Conservation (phyloP, 2,888 invertebrate species). For the Antheraea assamensis region DNA sequence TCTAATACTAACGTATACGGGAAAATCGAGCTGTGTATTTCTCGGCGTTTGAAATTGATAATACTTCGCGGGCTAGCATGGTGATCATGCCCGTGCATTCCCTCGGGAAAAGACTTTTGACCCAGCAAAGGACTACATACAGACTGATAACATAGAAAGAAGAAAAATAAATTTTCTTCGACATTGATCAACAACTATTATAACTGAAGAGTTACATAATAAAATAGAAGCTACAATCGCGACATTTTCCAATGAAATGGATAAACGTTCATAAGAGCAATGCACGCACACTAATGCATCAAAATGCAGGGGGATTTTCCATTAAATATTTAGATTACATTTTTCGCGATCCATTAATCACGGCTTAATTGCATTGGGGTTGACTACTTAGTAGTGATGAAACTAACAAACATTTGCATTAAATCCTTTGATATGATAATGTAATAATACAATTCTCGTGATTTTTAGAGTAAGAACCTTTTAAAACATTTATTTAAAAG, state of each 20-base stretch:
- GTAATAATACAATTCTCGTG: slow-evolving; percentile 25
- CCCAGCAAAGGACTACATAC: too few relatives aligned
- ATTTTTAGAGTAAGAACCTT: not conserved
- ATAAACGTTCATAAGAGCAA: slow-evolving; percentile 23
- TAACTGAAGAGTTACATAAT: too few relatives aligned
- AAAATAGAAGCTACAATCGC: not conserved
- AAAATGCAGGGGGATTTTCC: slow-evolving; percentile 73
- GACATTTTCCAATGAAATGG: slow-evolving; percentile 8
- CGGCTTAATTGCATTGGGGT: slow-evolving; percentile 75
- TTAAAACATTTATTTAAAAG: not conserved
- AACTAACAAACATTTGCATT: slow-evolving; percentile 53
- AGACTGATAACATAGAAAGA: too few relatives aligned
- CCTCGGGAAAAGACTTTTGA: too few relatives aligned
- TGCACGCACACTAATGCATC: slow-evolving; percentile 40
- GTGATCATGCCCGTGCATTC: too few relatives aligned
- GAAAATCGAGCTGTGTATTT: too few relatives aligned
- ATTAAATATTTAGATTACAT: slow-evolving; percentile 82
- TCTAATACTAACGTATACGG: too few relatives aligned
- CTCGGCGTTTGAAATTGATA: too few relatives aligned
- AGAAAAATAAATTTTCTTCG: too few relatives aligned
- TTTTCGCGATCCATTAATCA: slow-evolving; percentile 81
- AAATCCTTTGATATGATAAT: slow-evolving; percentile 78
- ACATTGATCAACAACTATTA: too few relatives aligned
- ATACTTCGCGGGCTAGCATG: too few relatives aligned
- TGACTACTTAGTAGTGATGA: slow-evolving; percentile 59